These are phyloP conservation scores for Pan troglodytes DNA, from an alignment of 2,113 vertebrate genomes.

Conservation along the genomic window NHGRI_mPanTro3-v2.1_pri NC_072413.2:37393501-37394000, in stretches of 20 bases:
- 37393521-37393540: background rate
- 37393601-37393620: background rate
- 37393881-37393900: slow-evolving; percentile 11
- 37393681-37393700: background rate
- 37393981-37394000: background rate
- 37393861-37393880: background rate
- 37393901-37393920: background rate
- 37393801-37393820: background rate
- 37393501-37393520: background rate
- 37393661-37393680: background rate
- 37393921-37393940: background rate
- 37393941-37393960: background rate
- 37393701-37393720: slow-evolving; percentile 5
- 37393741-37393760: background rate
- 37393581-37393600: background rate
- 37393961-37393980: background rate
- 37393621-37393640: background rate
- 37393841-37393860: background rate
- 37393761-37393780: background rate
- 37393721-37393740: background rate
- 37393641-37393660: background rate
- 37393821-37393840: background rate
- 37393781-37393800: background rate
- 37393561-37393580: background rate
- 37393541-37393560: background rate